phyloP scores from a whole-genome alignment of 2,888 invertebrate genomes.

The Tribolium freemani region DNA sequence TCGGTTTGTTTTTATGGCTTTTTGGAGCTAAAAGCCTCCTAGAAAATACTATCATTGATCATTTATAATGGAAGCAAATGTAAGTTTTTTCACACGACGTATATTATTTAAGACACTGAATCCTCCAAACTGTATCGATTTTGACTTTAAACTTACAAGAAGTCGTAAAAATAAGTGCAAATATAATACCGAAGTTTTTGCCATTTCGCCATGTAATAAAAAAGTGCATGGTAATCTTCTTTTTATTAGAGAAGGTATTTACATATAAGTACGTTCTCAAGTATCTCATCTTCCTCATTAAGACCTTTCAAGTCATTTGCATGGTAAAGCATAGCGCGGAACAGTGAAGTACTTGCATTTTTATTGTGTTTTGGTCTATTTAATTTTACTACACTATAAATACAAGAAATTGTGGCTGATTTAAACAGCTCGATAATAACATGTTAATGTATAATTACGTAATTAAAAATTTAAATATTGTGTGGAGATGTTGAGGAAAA shows the following conservation, averaged over 20 bases:
- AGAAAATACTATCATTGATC: background rate
- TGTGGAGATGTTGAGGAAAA: background rate
- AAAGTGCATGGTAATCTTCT: conserved; percentile 30
- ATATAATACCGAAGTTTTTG: background rate
- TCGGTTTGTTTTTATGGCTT: background rate
- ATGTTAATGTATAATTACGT: conserved; percentile 38
- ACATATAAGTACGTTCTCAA: conserved; percentile 40
- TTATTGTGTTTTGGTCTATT: conserved; percentile 46
- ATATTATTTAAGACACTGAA: background rate
- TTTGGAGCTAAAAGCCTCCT: background rate
- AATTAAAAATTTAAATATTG: conserved; percentile 33
- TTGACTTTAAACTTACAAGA: background rate
- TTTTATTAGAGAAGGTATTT: conserved; percentile 36
- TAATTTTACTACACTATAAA: conserved; percentile 43
- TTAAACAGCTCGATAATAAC: conserved; percentile 29
- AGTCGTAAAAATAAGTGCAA: background rate
- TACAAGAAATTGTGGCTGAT: conserved; percentile 40
- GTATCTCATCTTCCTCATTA: conserved; percentile 41
- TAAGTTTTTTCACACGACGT: background rate
- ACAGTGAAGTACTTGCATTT: conserved; percentile 36
- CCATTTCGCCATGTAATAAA: conserved; percentile 15
- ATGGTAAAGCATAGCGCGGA: conserved; percentile 40
- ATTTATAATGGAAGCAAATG: background rate
- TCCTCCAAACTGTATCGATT: background rate
- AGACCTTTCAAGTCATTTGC: conserved; percentile 42